Evolutionary conservation across 1,140 invertebrate species (phyloP).

Genomic region (Aradophagus sp.): DNA sequence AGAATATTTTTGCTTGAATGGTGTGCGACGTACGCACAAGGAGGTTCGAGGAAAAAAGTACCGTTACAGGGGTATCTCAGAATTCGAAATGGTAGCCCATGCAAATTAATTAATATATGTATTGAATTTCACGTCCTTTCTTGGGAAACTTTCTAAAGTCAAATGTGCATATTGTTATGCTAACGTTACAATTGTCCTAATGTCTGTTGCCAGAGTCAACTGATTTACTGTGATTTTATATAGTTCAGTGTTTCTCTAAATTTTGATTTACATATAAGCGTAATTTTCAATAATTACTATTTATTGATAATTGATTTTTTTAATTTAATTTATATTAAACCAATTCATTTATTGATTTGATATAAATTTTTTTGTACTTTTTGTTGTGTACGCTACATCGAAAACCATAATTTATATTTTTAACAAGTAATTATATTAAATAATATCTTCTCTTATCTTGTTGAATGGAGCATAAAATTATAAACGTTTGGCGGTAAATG

Average conservation of each 20-base stretch:
- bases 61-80: conserved; percentile 46
- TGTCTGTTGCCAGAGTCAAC: conserved; percentile 15
- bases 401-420: too few relatives aligned
- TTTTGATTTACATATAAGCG: too few relatives aligned
- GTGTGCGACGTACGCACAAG: conserved; percentile 23
- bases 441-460: conserved; percentile 8
- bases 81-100: conserved; percentile 46
- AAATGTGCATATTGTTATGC: conserved; percentile 37
- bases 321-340: too few relatives aligned
- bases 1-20: conserved; percentile 33
- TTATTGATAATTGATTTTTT: too few relatives aligned
- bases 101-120: conserved; percentile 53
- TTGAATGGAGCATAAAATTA: conserved; percentile 36
- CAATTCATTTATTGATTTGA: too few relatives aligned
- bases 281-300: too few relatives aligned
- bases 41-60: conserved; percentile 42
- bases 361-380: too few relatives aligned
- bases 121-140: conserved; percentile 52
- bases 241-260: too few relatives aligned
- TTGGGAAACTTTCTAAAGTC: conserved; percentile 45
- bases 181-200: too few relatives aligned
- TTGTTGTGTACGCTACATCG: too few relatives aligned
- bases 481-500: conserved; percentile 11
- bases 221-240: too few relatives aligned
- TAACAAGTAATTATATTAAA: too few relatives aligned